Evolutionary conservation across 1,140 invertebrate genomes (phyloP).

Genomic region (Trachymyrmex septentrionalis): DNA sequence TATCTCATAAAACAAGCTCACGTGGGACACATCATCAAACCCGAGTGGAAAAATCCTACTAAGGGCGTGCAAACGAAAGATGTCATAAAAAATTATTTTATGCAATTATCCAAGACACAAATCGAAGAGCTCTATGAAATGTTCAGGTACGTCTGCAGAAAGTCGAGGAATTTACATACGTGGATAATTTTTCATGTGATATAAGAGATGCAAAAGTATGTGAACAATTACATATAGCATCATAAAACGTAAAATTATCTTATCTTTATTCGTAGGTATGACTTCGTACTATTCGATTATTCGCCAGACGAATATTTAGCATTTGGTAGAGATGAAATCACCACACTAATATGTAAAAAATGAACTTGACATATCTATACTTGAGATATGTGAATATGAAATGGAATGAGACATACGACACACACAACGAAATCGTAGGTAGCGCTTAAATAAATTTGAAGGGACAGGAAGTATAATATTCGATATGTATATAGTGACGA

Average conservation of each 20-base stretch:
- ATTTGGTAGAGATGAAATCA: slow-evolving; percentile 87
- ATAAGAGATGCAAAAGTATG: not conserved
- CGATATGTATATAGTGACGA: slow-evolving; percentile 52
- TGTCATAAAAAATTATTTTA: slow-evolving; percentile 91
- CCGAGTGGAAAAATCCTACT: slow-evolving; percentile 93
- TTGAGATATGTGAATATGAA: not conserved
- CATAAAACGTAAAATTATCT: not conserved
- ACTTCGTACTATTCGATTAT: slow-evolving; percentile 95
- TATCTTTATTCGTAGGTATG: slow-evolving; percentile 88
- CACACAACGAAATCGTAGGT: slow-evolving; percentile 63
- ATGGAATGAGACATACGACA: slow-evolving; percentile 8
- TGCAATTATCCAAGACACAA: slow-evolving; percentile 91
- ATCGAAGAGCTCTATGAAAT: slow-evolving; percentile 92
- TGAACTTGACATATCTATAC: slow-evolving; percentile 64
- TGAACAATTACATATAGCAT: not conserved
- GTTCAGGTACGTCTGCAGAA: slow-evolving; percentile 88
- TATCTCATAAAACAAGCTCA: slow-evolving; percentile 92
- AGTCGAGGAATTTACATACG: not conserved
- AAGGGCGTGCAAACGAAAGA: slow-evolving; percentile 90
- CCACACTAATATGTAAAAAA: slow-evolving; percentile 82
- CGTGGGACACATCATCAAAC: slow-evolving; percentile 92
- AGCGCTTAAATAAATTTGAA: slow-evolving; percentile 58
- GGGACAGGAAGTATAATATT: slow-evolving; percentile 30
- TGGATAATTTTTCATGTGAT: not conserved
- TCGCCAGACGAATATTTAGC: slow-evolving; percentile 91